phyloP scores from a whole-genome alignment of 2,888 invertebrate species.

The Gymnosoma rotundatum region DNA sequence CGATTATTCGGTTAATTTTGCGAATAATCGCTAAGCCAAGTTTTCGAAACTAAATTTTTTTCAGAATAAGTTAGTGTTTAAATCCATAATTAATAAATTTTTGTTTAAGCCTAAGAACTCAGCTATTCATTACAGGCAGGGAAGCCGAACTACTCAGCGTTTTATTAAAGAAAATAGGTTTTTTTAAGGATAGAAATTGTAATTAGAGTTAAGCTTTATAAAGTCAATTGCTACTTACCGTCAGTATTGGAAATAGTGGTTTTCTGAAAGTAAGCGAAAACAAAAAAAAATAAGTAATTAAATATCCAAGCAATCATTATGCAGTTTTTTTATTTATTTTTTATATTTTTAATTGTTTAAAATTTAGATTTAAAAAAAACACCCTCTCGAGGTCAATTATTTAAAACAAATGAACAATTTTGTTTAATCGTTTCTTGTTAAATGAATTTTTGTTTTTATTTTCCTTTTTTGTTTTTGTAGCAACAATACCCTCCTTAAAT shows the following conservation, averaged over 20 bases:
- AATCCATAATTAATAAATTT: no score
- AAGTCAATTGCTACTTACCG: no score
- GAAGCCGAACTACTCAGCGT: no score
- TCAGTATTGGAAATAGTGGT: slow-evolving; percentile 70
- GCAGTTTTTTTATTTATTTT: neutral
- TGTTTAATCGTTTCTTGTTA: slow-evolving; percentile 12
- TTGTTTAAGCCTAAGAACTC: no score
- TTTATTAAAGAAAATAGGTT: no score
- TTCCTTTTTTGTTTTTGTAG: neutral
- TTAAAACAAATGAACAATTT: slow-evolving; percentile 31
- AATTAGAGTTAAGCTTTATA: no score
- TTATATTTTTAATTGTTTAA: neutral
- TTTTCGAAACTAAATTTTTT: neutral
- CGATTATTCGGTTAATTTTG: no score
- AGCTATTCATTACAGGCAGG: no score
- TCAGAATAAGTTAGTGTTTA: no score
- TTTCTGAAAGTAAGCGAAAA: slow-evolving; percentile 68
- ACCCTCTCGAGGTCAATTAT: slow-evolving; percentile 37
- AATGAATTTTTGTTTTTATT: no score
- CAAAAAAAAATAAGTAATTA: slow-evolving; percentile 53
- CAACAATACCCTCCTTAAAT: slow-evolving; percentile 21
- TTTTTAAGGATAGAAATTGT: no score
- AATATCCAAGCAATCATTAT: slow-evolving; percentile 23
- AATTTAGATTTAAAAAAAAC: neutral
- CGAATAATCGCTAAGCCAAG: neutral